A percentile compares a stretch with the other conserved stretches of the same genome.
Conservation (phyloP, 35 echinoderm and acorn worm genomes). For the Patiria miniata region DNA sequence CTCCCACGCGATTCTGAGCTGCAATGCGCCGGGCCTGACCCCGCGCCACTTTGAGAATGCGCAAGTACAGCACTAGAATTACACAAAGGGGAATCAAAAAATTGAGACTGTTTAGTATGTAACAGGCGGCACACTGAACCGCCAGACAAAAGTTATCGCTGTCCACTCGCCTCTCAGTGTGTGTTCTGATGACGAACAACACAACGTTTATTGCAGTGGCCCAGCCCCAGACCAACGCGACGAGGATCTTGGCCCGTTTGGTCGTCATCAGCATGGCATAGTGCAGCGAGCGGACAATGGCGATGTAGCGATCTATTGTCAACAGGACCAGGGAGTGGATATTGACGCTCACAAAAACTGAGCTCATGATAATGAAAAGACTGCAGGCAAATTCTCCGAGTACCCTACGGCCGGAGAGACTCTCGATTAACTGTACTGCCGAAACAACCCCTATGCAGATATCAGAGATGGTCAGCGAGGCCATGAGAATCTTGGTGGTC, state of each 20-base stretch:
- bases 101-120: not conserved
- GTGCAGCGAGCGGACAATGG: not conserved
- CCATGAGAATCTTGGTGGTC: not conserved
- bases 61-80: too few relatives aligned
- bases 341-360: too few relatives aligned
- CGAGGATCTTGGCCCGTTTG: not conserved
- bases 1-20: not conserved
- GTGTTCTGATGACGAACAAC: not conserved
- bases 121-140: not conserved
- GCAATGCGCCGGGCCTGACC: constrained; percentile 1
- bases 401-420: not conserved
- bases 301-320: constrained; percentile 8
- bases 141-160: too few relatives aligned
- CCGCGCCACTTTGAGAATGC: too few relatives aligned
- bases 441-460: not conserved
- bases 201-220: not conserved
- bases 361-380: not conserved
- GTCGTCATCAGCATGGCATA: constrained; percentile 8
- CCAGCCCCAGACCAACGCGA: not conserved
- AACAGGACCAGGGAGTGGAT: not conserved
- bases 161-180: too few relatives aligned
- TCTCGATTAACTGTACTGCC: not conserved
- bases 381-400: not conserved
- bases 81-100: not conserved
- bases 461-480: not conserved